Evolutionary conservation across 2,113 vertebrate species (phyloP), one percentile per base, ranked within the genome.

Genomic region (Prunella himalayana): DNA sequence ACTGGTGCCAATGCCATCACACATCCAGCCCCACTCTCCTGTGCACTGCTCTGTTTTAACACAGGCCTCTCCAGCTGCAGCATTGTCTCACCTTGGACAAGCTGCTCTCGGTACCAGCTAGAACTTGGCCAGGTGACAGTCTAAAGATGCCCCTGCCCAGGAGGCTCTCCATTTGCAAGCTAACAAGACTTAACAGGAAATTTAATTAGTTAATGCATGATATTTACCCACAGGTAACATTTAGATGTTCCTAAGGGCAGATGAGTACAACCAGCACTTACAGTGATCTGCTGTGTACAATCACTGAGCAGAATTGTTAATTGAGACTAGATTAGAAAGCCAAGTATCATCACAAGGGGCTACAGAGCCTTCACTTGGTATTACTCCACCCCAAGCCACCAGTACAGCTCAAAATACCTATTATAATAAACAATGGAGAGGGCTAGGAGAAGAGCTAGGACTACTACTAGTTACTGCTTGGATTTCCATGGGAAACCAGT

Each of bases 401-500:
- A 66, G 60, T 78, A 92, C 66, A 82, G 59, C 71, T 94, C 77
- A 83, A 94, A 95, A 61, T 77, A 94, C 11, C 75, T 82, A 78
- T 73, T 59, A 44, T 71, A 78, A 87, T 89, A 87, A 91, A 72
- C 79, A 83, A 73, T 47, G 91, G 72, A 90, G 77, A 81, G 64
- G 88, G 73, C 56, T 71, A 49, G 76, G 94, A 75, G 72, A 94
- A 96, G 92, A 91, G 61, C 89, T 94, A 91, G 81, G 92, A 91
- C 70, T 89, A 95, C 95, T 77, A 85, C 86, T 94, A 90, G 87
- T 97, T 97, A 94, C 95, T 93, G 94, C 91, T 93, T 92, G 49
- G 95, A 92, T 91, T 96, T 95, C 92, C 92, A 91, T 96, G 80
- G 92, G 95, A 97, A 96, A 90, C 89, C 86, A 94, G 79, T 92